Percentiles rank a stretch among this genome's conserved stretches.
These are phyloP conservation scores for Bacillus rossius DNA, from an alignment of 1,140 invertebrate genomes.

Conservation along the genomic window DNA sequence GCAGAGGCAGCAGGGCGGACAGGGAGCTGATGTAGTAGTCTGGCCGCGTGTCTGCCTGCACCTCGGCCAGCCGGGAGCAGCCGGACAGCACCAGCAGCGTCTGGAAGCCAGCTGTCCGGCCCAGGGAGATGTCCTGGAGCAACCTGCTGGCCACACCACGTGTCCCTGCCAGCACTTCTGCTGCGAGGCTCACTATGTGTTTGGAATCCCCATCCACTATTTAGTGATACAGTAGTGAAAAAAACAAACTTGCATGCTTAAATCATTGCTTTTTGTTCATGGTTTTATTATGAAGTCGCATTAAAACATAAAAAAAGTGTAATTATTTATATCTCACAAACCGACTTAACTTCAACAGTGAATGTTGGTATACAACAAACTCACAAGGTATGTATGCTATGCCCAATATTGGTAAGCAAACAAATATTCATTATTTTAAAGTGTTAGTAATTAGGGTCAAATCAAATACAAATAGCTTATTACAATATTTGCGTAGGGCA, in stretches of 20 bases:
- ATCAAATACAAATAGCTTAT: too few species aligned
- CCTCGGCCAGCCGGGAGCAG: conserved; percentile 23
- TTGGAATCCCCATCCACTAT: background rate
- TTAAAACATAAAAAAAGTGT: too few species aligned
- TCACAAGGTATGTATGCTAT: too few species aligned
- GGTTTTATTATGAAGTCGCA: too few species aligned
- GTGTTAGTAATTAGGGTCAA: too few species aligned
- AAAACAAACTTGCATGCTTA: background rate
- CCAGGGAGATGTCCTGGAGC: conserved; percentile 31
- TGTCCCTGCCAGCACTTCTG: background rate
- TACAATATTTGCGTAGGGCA: too few species aligned
- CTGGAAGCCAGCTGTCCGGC: conserved; percentile 25
- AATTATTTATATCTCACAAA: too few species aligned
- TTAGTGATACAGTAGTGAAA: background rate
- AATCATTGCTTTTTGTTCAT: too few species aligned
- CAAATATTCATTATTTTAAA: too few species aligned
- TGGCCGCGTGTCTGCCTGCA: conserved; percentile 10
- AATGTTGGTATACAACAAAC: too few species aligned
- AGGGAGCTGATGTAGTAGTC: background rate
- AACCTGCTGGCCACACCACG: conserved; percentile 23
- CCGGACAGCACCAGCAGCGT: conserved; percentile 33
- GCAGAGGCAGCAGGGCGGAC: background rate
- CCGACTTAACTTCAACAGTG: too few species aligned
- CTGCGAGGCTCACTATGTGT: background rate
- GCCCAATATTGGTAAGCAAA: too few species aligned